Conservation (phyloP, 2,888 invertebrate species). For the Latrodectus hesperus region DNA sequence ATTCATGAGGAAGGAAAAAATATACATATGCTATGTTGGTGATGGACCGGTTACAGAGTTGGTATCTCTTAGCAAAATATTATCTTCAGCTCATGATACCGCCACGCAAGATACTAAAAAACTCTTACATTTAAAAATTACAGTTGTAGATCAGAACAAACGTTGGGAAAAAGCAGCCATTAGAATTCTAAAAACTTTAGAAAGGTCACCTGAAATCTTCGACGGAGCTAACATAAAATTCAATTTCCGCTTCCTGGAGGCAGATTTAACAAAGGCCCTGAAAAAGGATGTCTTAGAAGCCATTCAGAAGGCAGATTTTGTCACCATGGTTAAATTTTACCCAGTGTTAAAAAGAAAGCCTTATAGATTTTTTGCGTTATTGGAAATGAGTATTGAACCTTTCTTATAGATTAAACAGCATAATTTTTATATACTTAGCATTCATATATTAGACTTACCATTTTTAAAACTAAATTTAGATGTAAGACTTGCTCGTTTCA, state of each 20-base stretch:
- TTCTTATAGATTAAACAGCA: too few relatives aligned
- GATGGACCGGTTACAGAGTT: slow-evolving; percentile 40
- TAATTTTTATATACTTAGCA: too few relatives aligned
- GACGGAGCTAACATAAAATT: neutral
- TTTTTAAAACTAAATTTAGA: too few relatives aligned
- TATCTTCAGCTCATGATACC: neutral
- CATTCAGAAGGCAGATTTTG: neutral
- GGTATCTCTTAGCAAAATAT: slow-evolving; percentile 30
- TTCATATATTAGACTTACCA: too few relatives aligned
- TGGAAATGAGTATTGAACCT: too few relatives aligned
- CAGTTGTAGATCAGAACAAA: slow-evolving; percentile 28
- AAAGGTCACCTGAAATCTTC: neutral
- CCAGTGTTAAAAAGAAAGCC: too few relatives aligned
- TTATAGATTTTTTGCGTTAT: too few relatives aligned
- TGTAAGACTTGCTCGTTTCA: too few relatives aligned
- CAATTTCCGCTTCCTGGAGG: slow-evolving; percentile 5
- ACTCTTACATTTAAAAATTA: slow-evolving; percentile 16
- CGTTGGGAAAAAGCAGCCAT: slow-evolving; percentile 12
- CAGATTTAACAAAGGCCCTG: neutral
- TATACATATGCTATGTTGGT: slow-evolving; percentile 44
- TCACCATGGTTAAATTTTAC: neutral
- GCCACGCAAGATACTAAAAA: neutral
- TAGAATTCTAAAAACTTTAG: slow-evolving; percentile 7
- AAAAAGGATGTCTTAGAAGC: neutral
- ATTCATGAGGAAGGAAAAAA: neutral